phyloP scores from a whole-genome alignment of 2,888 invertebrate genomes.

The Drosophila stalkeri region DNA sequence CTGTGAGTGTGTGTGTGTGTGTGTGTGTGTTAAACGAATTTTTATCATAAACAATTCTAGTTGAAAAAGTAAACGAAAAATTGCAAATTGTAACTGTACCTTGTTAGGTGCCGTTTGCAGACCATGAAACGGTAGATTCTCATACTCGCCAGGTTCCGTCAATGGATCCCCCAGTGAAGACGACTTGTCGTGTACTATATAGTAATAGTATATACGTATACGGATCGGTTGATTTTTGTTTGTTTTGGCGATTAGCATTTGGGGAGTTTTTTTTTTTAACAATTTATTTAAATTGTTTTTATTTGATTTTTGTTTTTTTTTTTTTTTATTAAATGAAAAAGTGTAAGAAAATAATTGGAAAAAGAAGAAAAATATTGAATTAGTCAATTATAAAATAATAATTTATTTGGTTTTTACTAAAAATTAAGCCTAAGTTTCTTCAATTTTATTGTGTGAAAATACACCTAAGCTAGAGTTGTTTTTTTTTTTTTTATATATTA shows the following conservation, averaged over 20 bases:
- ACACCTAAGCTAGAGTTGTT: conserved; percentile 35
- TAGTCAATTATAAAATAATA: conserved; percentile 62
- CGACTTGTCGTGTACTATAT: conserved; percentile 85
- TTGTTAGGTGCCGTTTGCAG: conserved; percentile 96
- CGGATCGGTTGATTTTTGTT: conserved; percentile 54
- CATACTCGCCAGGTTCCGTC: conserved; percentile 95
- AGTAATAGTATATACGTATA: conserved; percentile 45
- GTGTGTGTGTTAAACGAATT: conserved; percentile 25
- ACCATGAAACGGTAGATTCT: conserved; percentile 97
- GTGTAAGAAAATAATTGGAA: conserved; percentile 43
- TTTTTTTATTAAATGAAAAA: conserved; percentile 49
- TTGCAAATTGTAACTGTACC: conserved; percentile 86
- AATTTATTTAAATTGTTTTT: conserved; percentile 29
- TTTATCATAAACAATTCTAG: conserved; percentile 28
- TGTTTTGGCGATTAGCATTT: conserved; percentile 54
- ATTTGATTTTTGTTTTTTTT: conserved; percentile 6
- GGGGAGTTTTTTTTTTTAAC: conserved; percentile 23
- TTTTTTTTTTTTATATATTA: neutral
- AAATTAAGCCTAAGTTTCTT: conserved; percentile 41
- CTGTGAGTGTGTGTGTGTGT: conserved; percentile 5
- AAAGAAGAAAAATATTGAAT: conserved; percentile 54
- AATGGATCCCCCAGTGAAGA: conserved; percentile 88
- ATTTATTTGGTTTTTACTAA: conserved; percentile 44
- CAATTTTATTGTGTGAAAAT: neutral
- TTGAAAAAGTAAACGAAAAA: conserved; percentile 20